These are phyloP conservation scores for Ictalurus furcatus DNA, from an alignment of 2,113 vertebrate species.

Conservation along the genomic window DNA sequence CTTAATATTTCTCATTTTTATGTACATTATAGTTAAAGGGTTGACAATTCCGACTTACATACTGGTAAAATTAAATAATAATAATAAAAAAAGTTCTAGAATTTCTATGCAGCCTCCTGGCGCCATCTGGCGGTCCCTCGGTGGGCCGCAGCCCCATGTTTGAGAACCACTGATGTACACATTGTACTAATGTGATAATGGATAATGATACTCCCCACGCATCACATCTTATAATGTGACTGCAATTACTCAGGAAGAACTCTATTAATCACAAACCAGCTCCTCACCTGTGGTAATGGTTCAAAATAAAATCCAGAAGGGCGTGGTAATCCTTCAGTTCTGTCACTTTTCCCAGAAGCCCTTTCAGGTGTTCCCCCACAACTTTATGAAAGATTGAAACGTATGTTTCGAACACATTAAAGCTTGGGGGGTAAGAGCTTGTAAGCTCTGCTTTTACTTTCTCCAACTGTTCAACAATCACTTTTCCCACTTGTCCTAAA, in stretches of 20 bases:
- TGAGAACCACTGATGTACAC: no score
- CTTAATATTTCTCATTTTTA: no score
- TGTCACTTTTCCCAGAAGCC: conserved; percentile 57
- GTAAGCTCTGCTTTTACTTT: conserved; percentile 65
- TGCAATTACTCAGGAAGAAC: background rate
- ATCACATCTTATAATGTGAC: background rate
- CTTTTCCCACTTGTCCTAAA: conserved; percentile 70
- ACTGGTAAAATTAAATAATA: no score
- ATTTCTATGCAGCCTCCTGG: no score
- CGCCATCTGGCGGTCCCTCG: no score
- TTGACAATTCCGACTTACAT: no score
- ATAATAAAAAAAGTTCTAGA: no score
- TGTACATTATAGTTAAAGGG: no score
- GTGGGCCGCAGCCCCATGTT: no score
- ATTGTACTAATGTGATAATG: background rate
- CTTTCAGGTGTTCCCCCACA: conserved; percentile 64
- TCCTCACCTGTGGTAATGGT: conserved; percentile 60
- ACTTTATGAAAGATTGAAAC: conserved; percentile 62
- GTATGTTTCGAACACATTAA: conserved; percentile 72
- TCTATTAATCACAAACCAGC: background rate
- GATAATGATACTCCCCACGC: background rate
- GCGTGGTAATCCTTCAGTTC: conserved; percentile 66
- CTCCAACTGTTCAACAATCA: conserved; percentile 66
- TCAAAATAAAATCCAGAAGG: conserved; percentile 72
- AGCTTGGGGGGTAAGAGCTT: conserved; percentile 70